A percentile compares a stretch with the other conserved stretches of the same genome.
Conservation (phyloP, 1,140 invertebrate species). For the Zaprionus camerounensis region DNA sequence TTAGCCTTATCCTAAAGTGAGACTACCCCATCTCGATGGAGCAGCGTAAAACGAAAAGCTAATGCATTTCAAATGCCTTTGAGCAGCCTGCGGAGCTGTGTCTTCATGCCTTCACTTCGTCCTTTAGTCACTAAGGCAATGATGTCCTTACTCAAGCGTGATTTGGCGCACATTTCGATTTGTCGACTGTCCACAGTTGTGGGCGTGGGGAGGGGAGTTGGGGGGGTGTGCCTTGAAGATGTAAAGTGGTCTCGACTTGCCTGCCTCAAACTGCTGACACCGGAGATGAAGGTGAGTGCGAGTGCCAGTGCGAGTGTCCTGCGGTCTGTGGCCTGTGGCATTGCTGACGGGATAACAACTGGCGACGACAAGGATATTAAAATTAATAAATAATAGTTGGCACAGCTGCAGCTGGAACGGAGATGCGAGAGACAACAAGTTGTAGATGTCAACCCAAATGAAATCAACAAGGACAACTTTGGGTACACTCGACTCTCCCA, state of each 20-base stretch:
- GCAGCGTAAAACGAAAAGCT: constrained; percentile 5
- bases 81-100: constrained; percentile 11
- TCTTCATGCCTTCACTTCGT: constrained; percentile 8
- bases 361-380: constrained; percentile 46
- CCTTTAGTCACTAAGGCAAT: constrained; percentile 12
- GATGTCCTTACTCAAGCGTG: constrained; percentile 29
- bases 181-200: constrained; percentile 6
- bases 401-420: constrained; percentile 24
- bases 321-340: constrained; percentile 29
- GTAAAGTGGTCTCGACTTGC: constrained; percentile 14
- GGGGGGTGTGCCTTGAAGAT: constrained; percentile 4
- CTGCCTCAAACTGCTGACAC: constrained; percentile 1
- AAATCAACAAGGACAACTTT: constrained; percentile 29
- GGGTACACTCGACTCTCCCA: constrained; percentile 4
- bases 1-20: background rate
- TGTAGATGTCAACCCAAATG: constrained; percentile 38
- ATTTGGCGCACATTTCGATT: constrained; percentile 46
- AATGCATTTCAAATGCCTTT: constrained; percentile 47
- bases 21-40: background rate
- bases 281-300: constrained; percentile 9
- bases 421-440: constrained; percentile 21
- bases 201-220: background rate
- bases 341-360: constrained; percentile 35
- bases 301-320: constrained; percentile 1
- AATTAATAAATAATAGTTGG: constrained; percentile 56